phyloP scores from a whole-genome alignment of 1,140 invertebrate species.

The Cydia fagiglandana region DNA sequence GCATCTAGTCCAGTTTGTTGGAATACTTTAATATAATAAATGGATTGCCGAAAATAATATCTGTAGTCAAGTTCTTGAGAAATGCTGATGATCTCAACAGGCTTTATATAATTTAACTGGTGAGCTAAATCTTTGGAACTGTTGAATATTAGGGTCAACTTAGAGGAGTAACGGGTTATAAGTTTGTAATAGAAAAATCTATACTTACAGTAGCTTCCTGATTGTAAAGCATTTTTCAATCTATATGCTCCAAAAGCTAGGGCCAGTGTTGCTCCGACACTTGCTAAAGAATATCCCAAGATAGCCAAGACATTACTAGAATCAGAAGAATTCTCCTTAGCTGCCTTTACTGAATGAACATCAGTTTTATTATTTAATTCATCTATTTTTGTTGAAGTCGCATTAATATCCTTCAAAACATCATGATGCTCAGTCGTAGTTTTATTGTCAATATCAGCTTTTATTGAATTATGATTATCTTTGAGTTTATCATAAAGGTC shows the following conservation, averaged over 20 bases:
- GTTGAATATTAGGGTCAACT: too few relatives aligned
- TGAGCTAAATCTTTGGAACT: too few relatives aligned
- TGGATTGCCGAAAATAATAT: too few relatives aligned
- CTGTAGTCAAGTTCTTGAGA: too few relatives aligned
- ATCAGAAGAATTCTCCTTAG: not conserved
- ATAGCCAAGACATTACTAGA: not conserved
- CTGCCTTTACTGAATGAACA: not conserved
- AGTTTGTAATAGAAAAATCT: not conserved
- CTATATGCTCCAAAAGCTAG: not conserved
- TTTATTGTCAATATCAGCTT: not conserved
- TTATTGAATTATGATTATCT: not conserved
- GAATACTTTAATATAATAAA: too few relatives aligned
- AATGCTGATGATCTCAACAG: too few relatives aligned
- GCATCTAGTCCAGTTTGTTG: too few relatives aligned
- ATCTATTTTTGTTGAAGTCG: not conserved
- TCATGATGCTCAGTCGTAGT: not conserved
- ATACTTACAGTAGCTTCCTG: conserved; percentile 27
- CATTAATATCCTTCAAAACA: not conserved
- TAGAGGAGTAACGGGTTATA: too few relatives aligned
- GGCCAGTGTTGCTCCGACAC: not conserved
- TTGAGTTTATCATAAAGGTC: not conserved
- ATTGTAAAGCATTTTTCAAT: not conserved
- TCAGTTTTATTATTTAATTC: not conserved
- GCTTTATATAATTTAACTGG: too few relatives aligned
- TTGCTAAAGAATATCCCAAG: not conserved